Conservation (phyloP, 37 sponge, comb jelly and placozoan species). For the Hormiphora californensis region DNA sequence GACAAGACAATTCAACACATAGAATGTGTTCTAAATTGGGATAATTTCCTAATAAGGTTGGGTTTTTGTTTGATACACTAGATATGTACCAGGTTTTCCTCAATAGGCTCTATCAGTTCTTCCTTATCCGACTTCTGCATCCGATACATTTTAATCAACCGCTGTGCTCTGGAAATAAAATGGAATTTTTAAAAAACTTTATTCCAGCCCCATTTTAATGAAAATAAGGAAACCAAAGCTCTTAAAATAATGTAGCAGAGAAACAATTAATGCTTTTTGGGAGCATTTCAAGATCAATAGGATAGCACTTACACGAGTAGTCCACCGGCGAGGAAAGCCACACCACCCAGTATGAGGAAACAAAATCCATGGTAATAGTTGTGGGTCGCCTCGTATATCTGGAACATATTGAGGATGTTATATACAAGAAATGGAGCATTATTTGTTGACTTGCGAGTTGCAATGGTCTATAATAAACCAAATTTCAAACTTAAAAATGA, state of each 20-base stretch:
- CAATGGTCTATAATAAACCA: no score
- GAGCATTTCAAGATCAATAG: background rate
- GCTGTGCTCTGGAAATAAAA: background rate
- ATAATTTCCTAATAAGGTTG: no score
- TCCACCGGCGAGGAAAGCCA: conserved; percentile 23
- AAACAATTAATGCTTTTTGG: background rate
- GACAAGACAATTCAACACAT: no score
- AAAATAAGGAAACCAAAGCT: background rate
- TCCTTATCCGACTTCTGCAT: background rate
- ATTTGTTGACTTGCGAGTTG: no score
- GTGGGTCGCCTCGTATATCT: conserved; percentile 42
- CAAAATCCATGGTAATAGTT: conserved; percentile 45
- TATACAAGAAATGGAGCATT: no score
- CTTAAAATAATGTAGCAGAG: background rate
- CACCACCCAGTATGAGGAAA: conserved; percentile 5
- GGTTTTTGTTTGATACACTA: no score
- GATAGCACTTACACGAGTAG: conserved; percentile 11
- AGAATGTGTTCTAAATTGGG: no score
- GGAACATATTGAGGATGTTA: no score
- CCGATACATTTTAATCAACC: background rate
- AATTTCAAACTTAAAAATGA: no score
- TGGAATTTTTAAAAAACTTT: no score
- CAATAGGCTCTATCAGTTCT: background rate
- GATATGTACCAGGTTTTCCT: no score
- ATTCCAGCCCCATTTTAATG: background rate